Base-by-base conservation (phyloP, 35 echinoderm and acorn worm species). In the Lytechinus pictus region DNA sequence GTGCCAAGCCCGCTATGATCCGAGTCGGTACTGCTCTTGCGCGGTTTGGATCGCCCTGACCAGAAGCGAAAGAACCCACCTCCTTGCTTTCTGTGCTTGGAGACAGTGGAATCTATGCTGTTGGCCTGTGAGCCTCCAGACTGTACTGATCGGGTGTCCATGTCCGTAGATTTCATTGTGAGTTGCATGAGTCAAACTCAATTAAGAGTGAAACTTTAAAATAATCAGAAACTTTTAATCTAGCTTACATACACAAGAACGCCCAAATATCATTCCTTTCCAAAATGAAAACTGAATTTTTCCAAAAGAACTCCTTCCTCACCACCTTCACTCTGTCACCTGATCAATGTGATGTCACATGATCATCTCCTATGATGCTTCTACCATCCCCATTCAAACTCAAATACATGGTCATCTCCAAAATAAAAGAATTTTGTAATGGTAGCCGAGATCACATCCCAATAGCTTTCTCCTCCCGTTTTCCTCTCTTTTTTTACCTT, bases 131-230 rank as follows among this genome's bases (percentile, higher is more conserved):
- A 98, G 10, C 95, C 95, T 33, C 93, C 95, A 10, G 97, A 98
- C 88, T 98, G 97, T 54, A 98, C 61, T 8, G 97, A 98, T 52
- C 97, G 86, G 33, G 95, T 97, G 86, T 98, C 97, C 28, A 95
- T 79, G 54, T 98, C 97, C 4, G 94, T 54, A 27, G 94, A 87
- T 92, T 97, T 98, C 97, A 98, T 98, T n/a, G 94, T 98, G 94
- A 89, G 92, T 53, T 54, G 92, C 92, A 93, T 93, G 52, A 27
- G 54, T 93, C 27, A 27, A 54, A n/a, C 53, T 54, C 54, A 52
- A 90, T 29, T 13, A 52, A 33, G 52, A 12, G 9, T 90, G 88
- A 24, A 24, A 21, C 4, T 79, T 8, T 21, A 90, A 44, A 90
- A 12, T 27, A 87, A 16, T 54, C 16, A 54, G 52, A 54, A 52